Conservation (phyloP, 2,113 vertebrate species). For the Petrocephalus microphthalmus region DNA sequence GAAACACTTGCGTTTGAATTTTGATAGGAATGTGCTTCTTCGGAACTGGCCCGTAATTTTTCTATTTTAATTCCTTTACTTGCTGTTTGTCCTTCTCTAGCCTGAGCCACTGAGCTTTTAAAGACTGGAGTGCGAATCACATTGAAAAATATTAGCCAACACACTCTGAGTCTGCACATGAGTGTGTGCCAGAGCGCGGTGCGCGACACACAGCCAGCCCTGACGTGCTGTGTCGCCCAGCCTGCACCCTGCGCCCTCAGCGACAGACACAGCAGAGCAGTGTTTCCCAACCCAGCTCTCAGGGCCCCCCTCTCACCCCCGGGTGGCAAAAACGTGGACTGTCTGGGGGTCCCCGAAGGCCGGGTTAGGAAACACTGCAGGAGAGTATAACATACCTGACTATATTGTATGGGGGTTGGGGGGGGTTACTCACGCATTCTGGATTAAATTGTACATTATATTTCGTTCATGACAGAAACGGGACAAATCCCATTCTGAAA, state of each 20-base stretch:
- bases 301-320: neutral
- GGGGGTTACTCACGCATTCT: neutral
- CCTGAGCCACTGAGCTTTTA: neutral
- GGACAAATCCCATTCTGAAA: neutral
- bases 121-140: neutral
- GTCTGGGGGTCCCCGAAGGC: neutral
- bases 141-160: neutral
- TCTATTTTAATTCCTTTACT: neutral
- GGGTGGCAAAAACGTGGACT: neutral
- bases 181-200: neutral
- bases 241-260: neutral
- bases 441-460: neutral
- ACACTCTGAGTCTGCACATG: neutral
- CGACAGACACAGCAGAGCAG: neutral
- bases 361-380: neutral
- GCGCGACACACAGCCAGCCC: neutral
- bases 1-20: neutral
- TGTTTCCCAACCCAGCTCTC: neutral
- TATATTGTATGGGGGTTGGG: neutral
- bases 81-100: neutral
- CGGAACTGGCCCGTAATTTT: neutral
- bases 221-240: neutral
- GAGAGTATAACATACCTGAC: neutral
- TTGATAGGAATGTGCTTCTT: neutral
- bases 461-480: neutral